phyloP scores from a whole-genome alignment of 2,113 vertebrate species.

The Ia io region DNA sequence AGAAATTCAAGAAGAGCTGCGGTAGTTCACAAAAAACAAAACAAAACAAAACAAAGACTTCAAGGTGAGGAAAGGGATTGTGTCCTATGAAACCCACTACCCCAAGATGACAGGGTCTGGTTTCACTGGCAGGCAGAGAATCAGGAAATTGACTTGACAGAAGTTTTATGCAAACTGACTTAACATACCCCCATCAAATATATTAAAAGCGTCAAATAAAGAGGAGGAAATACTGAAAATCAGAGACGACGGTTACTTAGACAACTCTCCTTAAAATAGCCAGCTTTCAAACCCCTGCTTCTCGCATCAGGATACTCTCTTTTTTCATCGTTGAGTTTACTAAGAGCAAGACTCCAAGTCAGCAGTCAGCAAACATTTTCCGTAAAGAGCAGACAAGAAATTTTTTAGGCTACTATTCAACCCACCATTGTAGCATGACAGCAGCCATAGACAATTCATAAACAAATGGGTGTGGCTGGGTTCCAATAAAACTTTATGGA shows the following conservation, averaged over 20 bases:
- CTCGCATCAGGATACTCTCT: background rate
- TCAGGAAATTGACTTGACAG: background rate
- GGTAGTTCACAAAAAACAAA: constrained; percentile 27
- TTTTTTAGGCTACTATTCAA: background rate
- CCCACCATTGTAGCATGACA: background rate
- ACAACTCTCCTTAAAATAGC: background rate
- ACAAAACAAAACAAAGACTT: constrained; percentile 33
- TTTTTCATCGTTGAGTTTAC: background rate
- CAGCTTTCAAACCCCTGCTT: background rate
- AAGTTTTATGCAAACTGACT: constrained; percentile 35
- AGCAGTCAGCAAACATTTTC: background rate
- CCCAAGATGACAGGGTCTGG: constrained; percentile 8
- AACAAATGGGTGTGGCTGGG: background rate
- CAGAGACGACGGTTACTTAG: background rate
- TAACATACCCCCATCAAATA: constrained; percentile 1
- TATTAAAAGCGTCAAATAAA: background rate
- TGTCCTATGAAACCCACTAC: background rate
- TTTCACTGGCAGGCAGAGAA: background rate
- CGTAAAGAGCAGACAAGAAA: constrained; percentile 27
- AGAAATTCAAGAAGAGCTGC: constrained; percentile 44
- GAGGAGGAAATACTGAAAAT: background rate
- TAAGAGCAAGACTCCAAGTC: background rate
- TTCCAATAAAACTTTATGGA: constrained; percentile 26
- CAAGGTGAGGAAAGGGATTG: background rate
- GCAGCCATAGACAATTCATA: background rate